Evolutionary conservation across 2,113 vertebrate genomes (phyloP).

Genomic region (Seriola quinqueradiata): DNA sequence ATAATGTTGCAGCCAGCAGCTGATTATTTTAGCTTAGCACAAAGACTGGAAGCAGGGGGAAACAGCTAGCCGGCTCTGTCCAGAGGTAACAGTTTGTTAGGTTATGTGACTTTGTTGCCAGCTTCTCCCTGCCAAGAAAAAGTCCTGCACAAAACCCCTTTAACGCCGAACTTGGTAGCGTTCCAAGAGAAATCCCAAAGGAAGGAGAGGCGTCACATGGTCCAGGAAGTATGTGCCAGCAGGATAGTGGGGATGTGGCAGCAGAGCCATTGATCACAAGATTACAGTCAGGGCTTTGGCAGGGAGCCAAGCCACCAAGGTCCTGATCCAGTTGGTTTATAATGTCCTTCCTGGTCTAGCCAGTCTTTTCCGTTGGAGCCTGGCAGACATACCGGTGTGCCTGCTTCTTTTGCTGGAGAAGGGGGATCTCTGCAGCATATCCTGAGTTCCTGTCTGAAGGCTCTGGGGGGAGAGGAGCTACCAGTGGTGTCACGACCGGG

Average conservation of each 20-base stretch:
- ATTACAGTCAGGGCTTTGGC: constrained; percentile 1
- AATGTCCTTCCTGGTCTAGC: background rate
- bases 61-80: background rate
- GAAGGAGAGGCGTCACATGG: background rate
- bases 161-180: background rate
- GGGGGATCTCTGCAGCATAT: background rate
- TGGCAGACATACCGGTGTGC: background rate
- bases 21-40: too few species aligned
- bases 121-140: background rate
- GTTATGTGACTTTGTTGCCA: background rate
- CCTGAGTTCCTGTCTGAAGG: background rate
- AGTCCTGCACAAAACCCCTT: background rate
- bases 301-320: background rate
- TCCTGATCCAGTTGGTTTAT: background rate
- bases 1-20: background rate
- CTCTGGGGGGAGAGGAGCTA: background rate
- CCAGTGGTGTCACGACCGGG: background rate
- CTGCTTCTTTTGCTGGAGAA: too few species aligned
- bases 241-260: background rate
- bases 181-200: background rate
- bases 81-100: background rate
- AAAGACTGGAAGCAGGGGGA: background rate
- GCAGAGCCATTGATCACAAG: background rate
- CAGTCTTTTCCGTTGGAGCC: background rate
- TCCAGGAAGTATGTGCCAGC: background rate